Evolutionary conservation across 2,797 vertebrate species (phyloP).

Genomic region (Vireo griseus): DNA sequence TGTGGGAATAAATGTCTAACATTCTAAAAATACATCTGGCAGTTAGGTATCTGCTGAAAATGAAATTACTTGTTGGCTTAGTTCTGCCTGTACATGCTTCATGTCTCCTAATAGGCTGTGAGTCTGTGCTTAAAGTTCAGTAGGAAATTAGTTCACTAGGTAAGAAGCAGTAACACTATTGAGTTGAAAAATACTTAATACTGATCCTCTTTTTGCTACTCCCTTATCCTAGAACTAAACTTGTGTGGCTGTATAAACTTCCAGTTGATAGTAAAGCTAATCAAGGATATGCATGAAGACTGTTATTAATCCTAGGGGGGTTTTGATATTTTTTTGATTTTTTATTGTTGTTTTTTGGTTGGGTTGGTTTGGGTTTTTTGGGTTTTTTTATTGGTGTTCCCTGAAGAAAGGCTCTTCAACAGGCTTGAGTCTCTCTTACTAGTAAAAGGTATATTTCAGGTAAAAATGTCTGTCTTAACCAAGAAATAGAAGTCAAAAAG

Average conservation of each 20-base stretch:
- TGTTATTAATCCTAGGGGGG: fast-evolving
- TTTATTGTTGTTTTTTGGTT: neutral
- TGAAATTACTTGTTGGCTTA: neutral
- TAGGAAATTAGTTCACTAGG: neutral
- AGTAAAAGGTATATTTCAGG: neutral
- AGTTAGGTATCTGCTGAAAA: neutral
- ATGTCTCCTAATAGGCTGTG: neutral
- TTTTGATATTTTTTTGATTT: neutral
- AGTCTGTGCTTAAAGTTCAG: neutral
- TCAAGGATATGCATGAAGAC: neutral
- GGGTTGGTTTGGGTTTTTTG: neutral
- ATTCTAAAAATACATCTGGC: neutral
- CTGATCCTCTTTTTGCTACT: neutral
- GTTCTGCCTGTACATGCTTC: neutral
- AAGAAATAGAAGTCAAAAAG: too few relatives aligned
- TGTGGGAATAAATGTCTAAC: neutral
- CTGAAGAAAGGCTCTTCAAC: neutral
- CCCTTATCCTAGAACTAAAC: neutral
- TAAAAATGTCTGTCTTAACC: neutral
- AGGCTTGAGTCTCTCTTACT: neutral
- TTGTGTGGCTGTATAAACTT: neutral
- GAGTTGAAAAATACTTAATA: neutral
- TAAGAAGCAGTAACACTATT: neutral
- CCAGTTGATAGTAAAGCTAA: neutral
- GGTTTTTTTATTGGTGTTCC: neutral